phyloP scores from a whole-genome alignment of 2,797 vertebrate genomes.

The Orientallactaga sibirica region DNA sequence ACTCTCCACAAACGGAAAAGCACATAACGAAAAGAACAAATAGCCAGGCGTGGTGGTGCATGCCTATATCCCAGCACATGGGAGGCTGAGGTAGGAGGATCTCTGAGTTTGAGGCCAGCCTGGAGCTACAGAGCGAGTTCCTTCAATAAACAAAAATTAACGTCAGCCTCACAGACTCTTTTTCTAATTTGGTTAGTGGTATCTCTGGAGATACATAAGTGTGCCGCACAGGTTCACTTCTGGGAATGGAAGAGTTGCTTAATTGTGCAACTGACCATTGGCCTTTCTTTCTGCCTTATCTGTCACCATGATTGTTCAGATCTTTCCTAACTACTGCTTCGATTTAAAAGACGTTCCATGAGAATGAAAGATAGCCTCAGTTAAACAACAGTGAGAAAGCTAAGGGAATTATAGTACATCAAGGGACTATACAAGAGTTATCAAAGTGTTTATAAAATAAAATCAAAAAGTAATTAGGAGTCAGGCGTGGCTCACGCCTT shows the following conservation, averaged over 20 bases:
- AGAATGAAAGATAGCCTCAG: neutral
- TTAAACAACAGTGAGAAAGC: too few species aligned
- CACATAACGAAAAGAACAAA: neutral
- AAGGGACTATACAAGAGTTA: neutral
- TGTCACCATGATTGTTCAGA: neutral
- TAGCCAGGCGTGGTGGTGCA: too few species aligned
- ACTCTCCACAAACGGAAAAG: neutral
- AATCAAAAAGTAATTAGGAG: neutral
- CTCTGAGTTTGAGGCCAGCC: too few species aligned
- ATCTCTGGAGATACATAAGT: neutral
- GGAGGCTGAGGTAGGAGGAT: too few species aligned
- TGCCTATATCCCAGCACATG: too few species aligned
- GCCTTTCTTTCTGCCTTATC: neutral
- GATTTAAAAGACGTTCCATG: slow-evolving; percentile 9
- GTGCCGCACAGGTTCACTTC: neutral
- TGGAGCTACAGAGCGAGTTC: too few species aligned
- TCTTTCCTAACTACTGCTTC: neutral
- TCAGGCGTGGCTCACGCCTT: too few species aligned
- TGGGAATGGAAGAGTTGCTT: neutral
- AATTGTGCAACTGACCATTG: neutral
- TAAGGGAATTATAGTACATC: neutral
- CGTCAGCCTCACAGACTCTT: neutral
- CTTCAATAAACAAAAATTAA: neutral
- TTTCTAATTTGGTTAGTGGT: neutral
- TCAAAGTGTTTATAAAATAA: slow-evolving; percentile 16